Base-by-base conservation (phyloP, 1,140 invertebrate genomes). In the Nautilus pompilius region DNA sequence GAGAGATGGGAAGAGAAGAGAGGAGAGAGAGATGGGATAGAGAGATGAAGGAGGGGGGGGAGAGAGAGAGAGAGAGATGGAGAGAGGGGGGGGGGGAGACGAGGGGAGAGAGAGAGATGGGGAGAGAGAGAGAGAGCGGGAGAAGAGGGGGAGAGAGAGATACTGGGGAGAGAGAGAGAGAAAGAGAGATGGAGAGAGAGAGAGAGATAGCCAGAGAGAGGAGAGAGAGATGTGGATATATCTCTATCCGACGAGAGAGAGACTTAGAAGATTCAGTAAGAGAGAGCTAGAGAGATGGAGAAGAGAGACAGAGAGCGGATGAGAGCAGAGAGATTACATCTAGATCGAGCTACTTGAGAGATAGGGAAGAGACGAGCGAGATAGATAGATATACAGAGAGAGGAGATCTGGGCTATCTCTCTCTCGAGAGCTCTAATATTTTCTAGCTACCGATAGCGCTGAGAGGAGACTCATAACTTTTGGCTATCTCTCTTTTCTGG, bases 351-450 rank as follows among this genome's bases (percentile, higher is more conserved):
- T n/a, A n/a, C n/a, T n/a, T n/a, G 24, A 51, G 29, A 51, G 20
- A 41, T 5, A 51, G 45, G 33, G 30, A 41, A 24, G 36, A 24
- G 33, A 24, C 2, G 41, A 59, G 36, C 20, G 34, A 60, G 36
- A 59, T 5, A 59, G 36, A 60, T 6, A 63, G 22, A 58, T 24
- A 49, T n/a, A 63, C 13, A 8, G 32, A 58, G 20, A 22, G 36
- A 41, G 17, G 4, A 54, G 26, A 4, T 8, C 8, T 10, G 6
- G 5, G 53, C 53, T 10, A n/a, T n/a, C n/a, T n/a, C n/a, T n/a
- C n/a, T n/a, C n/a, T n/a, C n/a, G n/a, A n/a, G n/a, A n/a, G n/a
- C n/a, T n/a, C n/a, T n/a, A n/a, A n/a, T n/a, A n/a, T n/a, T n/a
- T n/a, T n/a, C n/a, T 58, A 34, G 33, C 56, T 33, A 8, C 41